Base-by-base conservation (phyloP, 2,888 invertebrate species). In the Ophioninae sp. region DNA sequence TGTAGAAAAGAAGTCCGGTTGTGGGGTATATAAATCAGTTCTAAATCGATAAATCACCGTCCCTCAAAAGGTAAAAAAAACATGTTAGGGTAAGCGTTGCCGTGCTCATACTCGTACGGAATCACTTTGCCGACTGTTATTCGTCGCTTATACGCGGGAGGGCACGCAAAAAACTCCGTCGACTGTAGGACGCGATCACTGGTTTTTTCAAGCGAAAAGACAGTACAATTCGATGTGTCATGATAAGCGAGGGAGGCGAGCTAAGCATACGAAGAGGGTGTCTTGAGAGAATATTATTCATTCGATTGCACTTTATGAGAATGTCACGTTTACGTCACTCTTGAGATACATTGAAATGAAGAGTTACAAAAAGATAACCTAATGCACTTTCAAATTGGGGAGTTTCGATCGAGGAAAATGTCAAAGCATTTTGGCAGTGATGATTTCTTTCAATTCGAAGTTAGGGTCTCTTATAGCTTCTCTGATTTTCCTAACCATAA, bases 401-500 rank as follows among this genome's bases (percentile, higher is more conserved):
- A 44, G 21, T 59, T 59, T 50, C 30, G 65, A n/a, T 20, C 30
- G 64, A 6, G 50, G 41, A n/a, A 70, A 79, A 70, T 75, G 70
- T 79, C 75, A 67, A 79, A 56, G 41, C 7, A 67, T 61, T 59
- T 67, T 41, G 30, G 17, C 10, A 10, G 50, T 37, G 8, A 50
- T 23, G 67, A 23, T n/a, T 13, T 10, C 6, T 65, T 73, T 72
- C 37, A n/a, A 44, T 56, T 65, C 37, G 62, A 59, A 50, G 37
- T 50, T 64, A 57, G 39, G 23, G n/a, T 79, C 41, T 70, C 70
- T 30, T 30, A 20, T 37, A 8, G 50, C 41, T 17, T 77, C 62
- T 72, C 74, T 69, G 65, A 69, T 70, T 75, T 70, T 59, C 44
- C 50, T 68, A 50, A 74, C 70, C 79, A 78, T 81, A 83, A 82